Conservation (phyloP, 2,113 vertebrate species). For the Falco punctatus region DNA sequence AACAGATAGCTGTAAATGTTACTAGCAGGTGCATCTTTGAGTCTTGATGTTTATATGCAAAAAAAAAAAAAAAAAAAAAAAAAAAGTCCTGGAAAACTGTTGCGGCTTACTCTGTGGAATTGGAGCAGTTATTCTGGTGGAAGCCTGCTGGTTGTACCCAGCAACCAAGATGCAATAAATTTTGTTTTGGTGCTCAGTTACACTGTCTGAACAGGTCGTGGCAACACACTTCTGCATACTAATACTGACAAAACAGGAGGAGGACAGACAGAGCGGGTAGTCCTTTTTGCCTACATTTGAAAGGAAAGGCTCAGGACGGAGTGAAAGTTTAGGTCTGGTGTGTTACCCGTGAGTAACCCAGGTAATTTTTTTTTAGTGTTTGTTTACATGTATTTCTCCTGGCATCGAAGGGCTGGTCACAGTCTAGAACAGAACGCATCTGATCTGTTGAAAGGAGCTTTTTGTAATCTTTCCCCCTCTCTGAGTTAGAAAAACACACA, state of each 20-base stretch:
- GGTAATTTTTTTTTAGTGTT: neutral
- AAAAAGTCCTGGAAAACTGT: neutral
- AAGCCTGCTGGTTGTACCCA: neutral
- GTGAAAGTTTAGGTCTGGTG: neutral
- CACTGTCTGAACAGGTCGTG: neutral
- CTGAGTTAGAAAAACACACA: accelerated
- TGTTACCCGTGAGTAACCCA: neutral
- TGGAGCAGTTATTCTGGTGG: neutral
- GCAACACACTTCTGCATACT: neutral
- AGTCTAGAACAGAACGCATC: neutral
- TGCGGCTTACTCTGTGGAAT: neutral
- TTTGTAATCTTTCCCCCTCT: neutral
- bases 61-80: neutral
- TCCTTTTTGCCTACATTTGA: neutral
- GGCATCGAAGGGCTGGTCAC: neutral
- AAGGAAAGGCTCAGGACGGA: neutral
- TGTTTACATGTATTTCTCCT: neutral
- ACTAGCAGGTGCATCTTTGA: neutral
- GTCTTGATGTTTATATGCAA: neutral
- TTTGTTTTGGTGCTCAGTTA: neutral
- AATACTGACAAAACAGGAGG: neutral
- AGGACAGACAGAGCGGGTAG: accelerated
- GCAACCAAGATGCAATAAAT: neutral
- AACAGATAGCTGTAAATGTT: neutral
- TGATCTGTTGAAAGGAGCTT: neutral